A percentile compares a stretch with the other conserved stretches of the same genome.
Evolutionary conservation across 1,140 invertebrate genomes (phyloP).

Genomic region (Camponotus floridanus): DNA sequence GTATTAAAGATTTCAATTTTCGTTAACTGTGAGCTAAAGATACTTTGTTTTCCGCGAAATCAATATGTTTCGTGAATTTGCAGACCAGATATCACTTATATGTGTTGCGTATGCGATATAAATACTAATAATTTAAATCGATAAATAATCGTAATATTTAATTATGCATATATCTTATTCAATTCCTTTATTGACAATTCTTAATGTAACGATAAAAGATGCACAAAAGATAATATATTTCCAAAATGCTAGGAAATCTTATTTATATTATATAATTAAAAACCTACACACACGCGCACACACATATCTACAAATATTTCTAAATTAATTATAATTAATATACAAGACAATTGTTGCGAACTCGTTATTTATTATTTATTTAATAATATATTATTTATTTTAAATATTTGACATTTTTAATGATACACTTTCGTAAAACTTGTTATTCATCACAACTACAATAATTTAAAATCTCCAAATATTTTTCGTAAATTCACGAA

Average conservation of each 20-base stretch:
- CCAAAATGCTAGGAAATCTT: not conserved
- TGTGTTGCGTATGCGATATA: not conserved
- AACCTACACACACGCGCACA: not conserved
- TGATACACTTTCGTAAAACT: not conserved
- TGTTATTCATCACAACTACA: not conserved
- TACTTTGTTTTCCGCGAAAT: slow-evolving; percentile 2
- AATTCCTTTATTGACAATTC: not conserved
- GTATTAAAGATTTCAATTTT: slow-evolving; percentile 8
- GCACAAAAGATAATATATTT: not conserved
- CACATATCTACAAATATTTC: not conserved
- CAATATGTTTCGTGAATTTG: not conserved
- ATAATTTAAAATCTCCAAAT: not conserved
- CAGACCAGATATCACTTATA: not conserved
- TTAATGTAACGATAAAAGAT: not conserved
- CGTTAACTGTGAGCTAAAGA: not conserved
- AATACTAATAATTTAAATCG: slow-evolving; percentile 18
- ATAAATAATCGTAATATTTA: slow-evolving; percentile 28
- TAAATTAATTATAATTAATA: not conserved
- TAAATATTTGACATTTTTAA: not conserved
- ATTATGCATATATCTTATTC: not conserved
- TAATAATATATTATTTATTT: not conserved
- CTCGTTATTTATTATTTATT: not conserved
- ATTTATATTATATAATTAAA: not conserved
- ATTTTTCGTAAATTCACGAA: not conserved
- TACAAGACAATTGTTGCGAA: not conserved